Evolutionary conservation across 2,888 invertebrate species (phyloP).

Genomic region (Lasioglossum figueresi): DNA sequence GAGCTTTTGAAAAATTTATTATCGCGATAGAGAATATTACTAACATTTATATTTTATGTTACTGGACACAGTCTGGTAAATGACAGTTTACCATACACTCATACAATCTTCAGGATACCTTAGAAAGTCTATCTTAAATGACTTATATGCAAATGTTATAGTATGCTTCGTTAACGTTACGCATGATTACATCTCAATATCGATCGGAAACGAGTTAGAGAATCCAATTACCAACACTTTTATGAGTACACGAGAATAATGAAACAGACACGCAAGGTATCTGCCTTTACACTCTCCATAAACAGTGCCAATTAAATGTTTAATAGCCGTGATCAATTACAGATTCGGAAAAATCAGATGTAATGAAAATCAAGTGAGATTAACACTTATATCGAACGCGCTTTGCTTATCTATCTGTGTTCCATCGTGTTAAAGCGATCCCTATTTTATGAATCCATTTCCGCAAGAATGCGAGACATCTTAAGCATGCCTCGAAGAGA

Average conservation of each 20-base stretch:
- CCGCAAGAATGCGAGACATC: constrained; percentile 9
- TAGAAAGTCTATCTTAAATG: not conserved
- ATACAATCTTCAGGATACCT: not conserved
- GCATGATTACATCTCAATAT: not conserved
- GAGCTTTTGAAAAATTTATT: not conserved
- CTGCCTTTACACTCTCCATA: not conserved
- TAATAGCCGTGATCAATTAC: not conserved
- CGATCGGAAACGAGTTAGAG: not conserved
- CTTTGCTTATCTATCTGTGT: not conserved
- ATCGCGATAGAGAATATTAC: too few species aligned
- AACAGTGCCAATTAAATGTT: not conserved
- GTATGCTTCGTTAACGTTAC: not conserved
- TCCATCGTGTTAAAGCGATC: not conserved
- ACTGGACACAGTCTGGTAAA: not conserved
- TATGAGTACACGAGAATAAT: not conserved
- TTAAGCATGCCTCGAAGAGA: constrained; percentile 19
- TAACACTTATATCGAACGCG: not conserved
- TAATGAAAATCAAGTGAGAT: not conserved
- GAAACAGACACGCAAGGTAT: not conserved
- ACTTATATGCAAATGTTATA: not conserved
- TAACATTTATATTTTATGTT: not conserved
- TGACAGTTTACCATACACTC: not conserved
- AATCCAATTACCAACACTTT: not conserved
- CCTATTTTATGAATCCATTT: not conserved
- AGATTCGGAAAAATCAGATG: not conserved